A percentile compares a stretch with the other conserved stretches of the same genome.
Evolutionary conservation across 2,113 vertebrate genomes (phyloP).

Genomic region (Nycticryphes semicollaris): DNA sequence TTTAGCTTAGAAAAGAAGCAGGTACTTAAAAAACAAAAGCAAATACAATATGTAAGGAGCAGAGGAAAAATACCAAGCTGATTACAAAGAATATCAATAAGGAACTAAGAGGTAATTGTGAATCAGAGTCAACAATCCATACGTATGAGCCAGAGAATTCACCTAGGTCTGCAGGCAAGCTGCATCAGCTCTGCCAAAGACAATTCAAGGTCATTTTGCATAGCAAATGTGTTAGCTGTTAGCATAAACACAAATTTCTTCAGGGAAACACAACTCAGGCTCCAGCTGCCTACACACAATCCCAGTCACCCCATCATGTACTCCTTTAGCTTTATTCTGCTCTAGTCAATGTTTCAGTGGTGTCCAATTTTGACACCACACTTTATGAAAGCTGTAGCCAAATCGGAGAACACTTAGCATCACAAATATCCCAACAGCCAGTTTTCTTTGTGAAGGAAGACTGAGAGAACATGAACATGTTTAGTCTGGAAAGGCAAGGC

Average conservation of each 20-base stretch:
- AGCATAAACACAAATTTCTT: slow-evolving; percentile 9
- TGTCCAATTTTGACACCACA: background rate
- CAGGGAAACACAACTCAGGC: background rate
- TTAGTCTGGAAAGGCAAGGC: background rate
- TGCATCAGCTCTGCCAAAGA: slow-evolving; percentile 20
- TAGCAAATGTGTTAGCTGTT: background rate
- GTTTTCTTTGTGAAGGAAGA: background rate
- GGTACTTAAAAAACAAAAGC: slow-evolving; percentile 40
- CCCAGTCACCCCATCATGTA: background rate
- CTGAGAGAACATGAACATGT: background rate
- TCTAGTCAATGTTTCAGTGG: background rate
- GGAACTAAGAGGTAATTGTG: slow-evolving; percentile 26
- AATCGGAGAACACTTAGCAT: background rate
- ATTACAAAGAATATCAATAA: slow-evolving; percentile 65
- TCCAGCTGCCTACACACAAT: accelerated
- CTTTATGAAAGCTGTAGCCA: background rate
- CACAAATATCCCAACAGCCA: background rate
- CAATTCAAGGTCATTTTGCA: slow-evolving; percentile 40
- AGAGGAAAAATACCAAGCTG: slow-evolving; percentile 38
- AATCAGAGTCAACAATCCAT: slow-evolving; percentile 47
- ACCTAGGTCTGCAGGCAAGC: slow-evolving; percentile 4
- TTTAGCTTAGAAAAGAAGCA: background rate
- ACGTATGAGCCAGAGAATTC: background rate
- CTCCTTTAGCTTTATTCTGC: background rate
- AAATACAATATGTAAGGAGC: slow-evolving; percentile 10